phyloP scores from a whole-genome alignment of 1,140 invertebrate species.

The Holcopasites calliopsidis region DNA sequence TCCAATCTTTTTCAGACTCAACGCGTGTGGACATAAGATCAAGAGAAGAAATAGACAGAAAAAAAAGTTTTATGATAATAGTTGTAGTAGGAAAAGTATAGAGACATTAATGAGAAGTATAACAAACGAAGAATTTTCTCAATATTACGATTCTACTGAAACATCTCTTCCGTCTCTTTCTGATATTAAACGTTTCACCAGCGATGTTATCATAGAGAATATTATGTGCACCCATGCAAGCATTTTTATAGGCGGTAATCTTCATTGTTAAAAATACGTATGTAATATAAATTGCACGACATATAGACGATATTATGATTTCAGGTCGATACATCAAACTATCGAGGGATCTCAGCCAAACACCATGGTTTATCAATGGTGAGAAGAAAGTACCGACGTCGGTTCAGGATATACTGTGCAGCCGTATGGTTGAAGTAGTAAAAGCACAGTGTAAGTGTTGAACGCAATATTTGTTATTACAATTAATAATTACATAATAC shows the following conservation, averaged over 20 bases:
- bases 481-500: background rate
- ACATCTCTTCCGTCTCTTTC: conserved; percentile 62
- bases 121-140: conserved; percentile 76
- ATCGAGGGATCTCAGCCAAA: conserved; percentile 92
- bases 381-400: conserved; percentile 90
- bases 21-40: conserved; percentile 62
- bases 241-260: conserved; percentile 82
- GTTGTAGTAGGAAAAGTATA: conserved; percentile 80
- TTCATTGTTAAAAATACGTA: conserved; percentile 1
- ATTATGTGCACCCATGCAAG: conserved; percentile 80
- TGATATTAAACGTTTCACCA: background rate
- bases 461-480: background rate
- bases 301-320: conserved; percentile 44
- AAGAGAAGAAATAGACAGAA: conserved; percentile 62
- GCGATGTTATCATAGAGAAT: conserved; percentile 71
- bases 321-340: conserved; percentile 92
- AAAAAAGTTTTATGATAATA: conserved; percentile 71
- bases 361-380: conserved; percentile 95
- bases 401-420: conserved; percentile 94
- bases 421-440: conserved; percentile 80
- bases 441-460: conserved; percentile 78
- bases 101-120: conserved; percentile 77
- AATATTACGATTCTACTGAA: no score
- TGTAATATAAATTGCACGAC: conserved; percentile 17
- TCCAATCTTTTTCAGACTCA: conserved; percentile 44